Base-by-base conservation (phyloP, 2,888 invertebrate species). In the Volucella inanis region DNA sequence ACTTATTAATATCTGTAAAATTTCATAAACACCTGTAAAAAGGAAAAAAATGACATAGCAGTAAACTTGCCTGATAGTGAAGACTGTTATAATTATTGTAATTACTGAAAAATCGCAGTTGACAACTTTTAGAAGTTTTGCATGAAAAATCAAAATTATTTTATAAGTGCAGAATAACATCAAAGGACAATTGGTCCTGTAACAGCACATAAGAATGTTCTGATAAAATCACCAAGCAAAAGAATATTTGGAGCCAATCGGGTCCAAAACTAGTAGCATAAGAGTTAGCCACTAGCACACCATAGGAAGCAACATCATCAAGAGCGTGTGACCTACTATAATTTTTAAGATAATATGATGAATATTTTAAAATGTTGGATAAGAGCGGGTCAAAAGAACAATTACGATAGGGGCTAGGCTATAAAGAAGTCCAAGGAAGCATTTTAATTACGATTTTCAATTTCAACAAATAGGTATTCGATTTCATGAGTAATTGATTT, bases 101-200 rank as follows among this genome's bases (percentile, higher is more conserved):
- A 38, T 38, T 38, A 47, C 10, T 2, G 14, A 11, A 15, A 45
- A 55, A 18, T 68, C 38, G 14, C 45, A 14, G 9, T n/a, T 22
- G 54, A 22, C 3, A 22, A 22, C 22, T 22, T 22, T 22, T 22
- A 22, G 22, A 22, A 22, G 22, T 22, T 22, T 22, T 22, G 3
- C 0, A 3, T 3, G 22, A 1, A 3, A 41, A 52, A 65, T 2
- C 41, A 12, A 2, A 45, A 14, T n/a, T 54, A 43, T 31, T 67
- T 22, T 6, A 43, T 22, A n/a, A 15, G 54, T 18, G n/a, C n/a
- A n/a, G n/a, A n/a, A 41, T 39, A 11, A 39, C 65, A 11, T 41
- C 67, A 10, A 65, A 12, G 0, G 52, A 52, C 8, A 68, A 8
- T 47, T 68, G 45, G 11, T 68, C 68, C 6, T 8, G 12, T 3